Percentiles rank a stretch among this genome's conserved stretches.
Conservation (phyloP, 2,888 invertebrate species). For the Papilio gigon region DNA sequence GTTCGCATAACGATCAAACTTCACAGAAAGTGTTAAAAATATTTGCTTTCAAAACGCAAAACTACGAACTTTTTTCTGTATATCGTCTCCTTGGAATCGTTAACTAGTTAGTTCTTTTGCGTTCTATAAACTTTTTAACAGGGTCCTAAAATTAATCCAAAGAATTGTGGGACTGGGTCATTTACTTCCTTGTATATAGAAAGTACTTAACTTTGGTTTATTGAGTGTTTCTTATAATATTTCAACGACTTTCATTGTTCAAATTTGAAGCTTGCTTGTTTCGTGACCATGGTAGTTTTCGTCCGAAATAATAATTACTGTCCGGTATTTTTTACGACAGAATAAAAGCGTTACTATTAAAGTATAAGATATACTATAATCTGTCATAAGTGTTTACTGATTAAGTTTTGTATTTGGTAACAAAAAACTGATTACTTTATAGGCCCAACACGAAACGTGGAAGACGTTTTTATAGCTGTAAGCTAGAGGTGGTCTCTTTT, state of each 20-base stretch:
- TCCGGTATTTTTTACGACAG: too few relatives aligned
- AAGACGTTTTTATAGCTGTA: neutral
- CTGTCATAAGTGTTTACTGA: too few relatives aligned
- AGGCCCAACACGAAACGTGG: too few relatives aligned
- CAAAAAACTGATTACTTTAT: too few relatives aligned
- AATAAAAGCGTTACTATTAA: too few relatives aligned
- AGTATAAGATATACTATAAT: too few relatives aligned
- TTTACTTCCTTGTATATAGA: slow-evolving; percentile 4
- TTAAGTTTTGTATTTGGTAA: too few relatives aligned
- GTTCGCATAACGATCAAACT: slow-evolving; percentile 38
- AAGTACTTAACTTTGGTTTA: neutral
- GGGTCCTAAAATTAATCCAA: slow-evolving; percentile 24
- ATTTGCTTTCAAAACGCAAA: slow-evolving; percentile 38
- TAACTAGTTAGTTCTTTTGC: slow-evolving; percentile 37
- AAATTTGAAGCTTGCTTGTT: neutral
- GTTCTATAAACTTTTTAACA: slow-evolving; percentile 37
- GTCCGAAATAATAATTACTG: too few relatives aligned
- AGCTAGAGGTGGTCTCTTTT: neutral
- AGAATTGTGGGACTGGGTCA: neutral
- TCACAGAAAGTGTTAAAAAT: slow-evolving; percentile 40
- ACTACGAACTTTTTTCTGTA: slow-evolving; percentile 39
- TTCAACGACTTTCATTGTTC: neutral
- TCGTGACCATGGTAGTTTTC: neutral
- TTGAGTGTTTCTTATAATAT: neutral
- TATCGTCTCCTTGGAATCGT: slow-evolving; percentile 35